These are phyloP conservation scores for Sebastes schlegelii DNA, from an alignment of 2,113 vertebrate species.

Conservation along the genomic window DNA sequence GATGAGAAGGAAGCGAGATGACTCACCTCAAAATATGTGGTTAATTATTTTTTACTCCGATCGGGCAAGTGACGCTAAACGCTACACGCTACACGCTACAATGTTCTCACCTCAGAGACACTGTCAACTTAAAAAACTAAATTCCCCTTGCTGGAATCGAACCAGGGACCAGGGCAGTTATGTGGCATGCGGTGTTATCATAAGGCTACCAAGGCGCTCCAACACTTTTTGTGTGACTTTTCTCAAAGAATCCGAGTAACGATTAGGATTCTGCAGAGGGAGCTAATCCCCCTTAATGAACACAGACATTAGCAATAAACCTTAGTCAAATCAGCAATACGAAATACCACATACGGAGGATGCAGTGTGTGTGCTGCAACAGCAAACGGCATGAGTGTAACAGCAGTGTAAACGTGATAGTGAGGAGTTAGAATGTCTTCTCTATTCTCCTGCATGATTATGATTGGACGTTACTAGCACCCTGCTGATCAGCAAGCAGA, in stretches of 20 bases:
- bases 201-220: neutral
- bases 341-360: neutral
- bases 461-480: neutral
- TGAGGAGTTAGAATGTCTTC: neutral
- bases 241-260: no score
- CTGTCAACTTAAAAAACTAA: neutral
- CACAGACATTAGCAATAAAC: neutral
- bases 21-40: no score
- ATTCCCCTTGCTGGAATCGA: neutral
- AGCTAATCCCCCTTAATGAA: neutral
- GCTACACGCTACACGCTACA: no score
- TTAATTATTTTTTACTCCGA: no score
- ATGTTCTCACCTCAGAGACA: neutral
- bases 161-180: neutral
- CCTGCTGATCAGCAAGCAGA: neutral
- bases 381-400: neutral
- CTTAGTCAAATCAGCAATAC: neutral
- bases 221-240: neutral
- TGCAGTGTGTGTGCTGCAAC: neutral
- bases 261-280: neutral
- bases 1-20: no score
- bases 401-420: neutral
- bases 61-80: no score
- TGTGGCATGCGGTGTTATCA: neutral
- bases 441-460: neutral